phyloP scores from a whole-genome alignment of 2,113 vertebrate species.

The Columba livia region DNA sequence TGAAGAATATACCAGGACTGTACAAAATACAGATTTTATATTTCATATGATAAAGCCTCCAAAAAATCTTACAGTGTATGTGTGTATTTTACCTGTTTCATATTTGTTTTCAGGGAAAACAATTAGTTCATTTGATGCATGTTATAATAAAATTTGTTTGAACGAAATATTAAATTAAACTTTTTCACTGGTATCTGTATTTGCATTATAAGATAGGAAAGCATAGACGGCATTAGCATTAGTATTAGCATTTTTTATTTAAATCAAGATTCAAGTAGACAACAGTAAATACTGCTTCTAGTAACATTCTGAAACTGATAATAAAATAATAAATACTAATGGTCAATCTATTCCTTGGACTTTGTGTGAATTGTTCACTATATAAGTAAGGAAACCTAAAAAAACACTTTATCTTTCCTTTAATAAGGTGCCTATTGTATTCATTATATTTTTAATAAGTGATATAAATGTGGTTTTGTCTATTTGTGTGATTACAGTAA shows the following conservation, averaged over 20 bases:
- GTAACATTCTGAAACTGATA: background rate
- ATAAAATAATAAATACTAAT: background rate
- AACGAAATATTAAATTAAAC: background rate
- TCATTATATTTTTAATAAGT: background rate
- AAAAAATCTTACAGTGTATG: background rate
- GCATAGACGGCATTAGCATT: background rate
- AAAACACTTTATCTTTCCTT: background rate
- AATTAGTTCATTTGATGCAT: too few species aligned
- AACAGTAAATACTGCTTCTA: background rate
- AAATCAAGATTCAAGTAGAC: background rate
- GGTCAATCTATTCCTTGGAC: accelerated
- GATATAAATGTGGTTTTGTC: background rate
- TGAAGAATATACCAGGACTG: background rate
- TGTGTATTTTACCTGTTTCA: background rate
- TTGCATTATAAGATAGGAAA: background rate
- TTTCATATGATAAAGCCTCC: accelerated
- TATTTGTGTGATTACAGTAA: background rate
- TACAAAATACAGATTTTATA: background rate
- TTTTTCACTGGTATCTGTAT: background rate
- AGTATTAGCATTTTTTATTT: background rate
- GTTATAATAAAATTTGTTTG: background rate
- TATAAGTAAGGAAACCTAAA: background rate
- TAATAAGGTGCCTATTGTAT: background rate
- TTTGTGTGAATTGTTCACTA: background rate
- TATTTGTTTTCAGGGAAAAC: background rate